Evolutionary conservation across 2,888 invertebrate species (phyloP), one percentile per base, ranked within the genome.

Genomic region (Ennomos erosarius): DNA sequence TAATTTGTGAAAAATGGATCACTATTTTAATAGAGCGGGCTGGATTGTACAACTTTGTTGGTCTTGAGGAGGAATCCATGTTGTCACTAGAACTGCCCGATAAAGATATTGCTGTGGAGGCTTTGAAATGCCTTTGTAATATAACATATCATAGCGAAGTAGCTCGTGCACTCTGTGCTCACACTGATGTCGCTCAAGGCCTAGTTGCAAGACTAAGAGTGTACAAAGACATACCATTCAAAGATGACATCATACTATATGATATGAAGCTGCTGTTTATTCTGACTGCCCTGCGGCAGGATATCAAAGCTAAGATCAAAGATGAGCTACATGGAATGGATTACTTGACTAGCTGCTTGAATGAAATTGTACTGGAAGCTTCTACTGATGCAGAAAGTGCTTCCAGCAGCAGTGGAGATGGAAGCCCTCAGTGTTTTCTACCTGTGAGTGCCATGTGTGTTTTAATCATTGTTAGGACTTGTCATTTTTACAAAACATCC

Each of bases 251-350:
- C 12, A 96, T 96, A 93, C 94, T 96, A 69, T 98, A 96, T 88
- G 97, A 98, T 77, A 95, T 98, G 94, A 96, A 97, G 84, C 91
- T 98, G 55, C 84, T 99, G 53, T 99, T 99, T 85, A 93, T 99
- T 51, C 92, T 98, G 53, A 98, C 98, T 16, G 98, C 98, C 4
- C 84, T 98, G 40, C 95, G 96, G 81, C 92, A 94, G 47, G 94
- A 95, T 51, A 94, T 96, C 33, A 94, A 96, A 67, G 83, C 87
- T 12, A 93, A 94, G 74, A 93, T 97, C 0, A 94, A 94, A 67
- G 92, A 94, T 74, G 94, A 96, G 69, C 85, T 96, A 26, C 94
- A 95, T 78, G 96, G 96, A 1, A 92, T 96, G 73, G 93, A 93
- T 48, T 94, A 94, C 76, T 90, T 97, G 62, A 94, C 94, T 36